Conservation (phyloP, 2,888 invertebrate genomes). For the Laothoe populi region DNA sequence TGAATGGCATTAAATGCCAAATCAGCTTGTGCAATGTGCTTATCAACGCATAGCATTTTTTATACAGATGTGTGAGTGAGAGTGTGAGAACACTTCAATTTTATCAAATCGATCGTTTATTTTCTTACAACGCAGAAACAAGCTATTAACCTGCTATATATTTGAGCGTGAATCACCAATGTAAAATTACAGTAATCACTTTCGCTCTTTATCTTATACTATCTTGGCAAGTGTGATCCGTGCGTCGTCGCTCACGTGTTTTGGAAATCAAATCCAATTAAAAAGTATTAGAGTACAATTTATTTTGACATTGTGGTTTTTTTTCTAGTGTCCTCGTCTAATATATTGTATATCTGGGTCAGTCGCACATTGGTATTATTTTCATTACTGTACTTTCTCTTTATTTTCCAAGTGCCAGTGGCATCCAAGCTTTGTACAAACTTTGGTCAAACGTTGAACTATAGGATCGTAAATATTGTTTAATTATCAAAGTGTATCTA, state of each 20-base stretch:
- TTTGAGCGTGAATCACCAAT: not conserved
- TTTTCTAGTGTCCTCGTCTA: conserved; percentile 6
- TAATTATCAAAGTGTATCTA: too few species aligned
- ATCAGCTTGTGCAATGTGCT: too few species aligned
- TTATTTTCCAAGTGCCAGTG: conserved; percentile 9
- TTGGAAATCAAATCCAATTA: conserved; percentile 10
- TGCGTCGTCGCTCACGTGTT: not conserved
- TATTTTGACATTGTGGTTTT: not conserved
- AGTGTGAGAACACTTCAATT: too few species aligned
- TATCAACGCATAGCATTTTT: too few species aligned
- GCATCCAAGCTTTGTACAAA: conserved; percentile 9
- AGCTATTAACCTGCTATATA: conserved; percentile 5
- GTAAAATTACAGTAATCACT: conserved; percentile 12
- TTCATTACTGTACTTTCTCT: conserved; percentile 26
- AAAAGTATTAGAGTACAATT: not conserved
- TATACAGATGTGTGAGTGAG: too few species aligned
- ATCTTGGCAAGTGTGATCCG: conserved; percentile 11
- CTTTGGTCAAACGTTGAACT: not conserved
- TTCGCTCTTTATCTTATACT: conserved; percentile 7
- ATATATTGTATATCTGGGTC: conserved; percentile 14
- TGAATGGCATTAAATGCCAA: too few species aligned
- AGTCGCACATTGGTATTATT: conserved; percentile 23
- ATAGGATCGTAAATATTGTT: not conserved
- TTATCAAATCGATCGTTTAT: too few species aligned
- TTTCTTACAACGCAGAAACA: not conserved